Evolutionary conservation across 2,113 vertebrate genomes (phyloP).

Genomic region (Cephalophus harveyi): DNA sequence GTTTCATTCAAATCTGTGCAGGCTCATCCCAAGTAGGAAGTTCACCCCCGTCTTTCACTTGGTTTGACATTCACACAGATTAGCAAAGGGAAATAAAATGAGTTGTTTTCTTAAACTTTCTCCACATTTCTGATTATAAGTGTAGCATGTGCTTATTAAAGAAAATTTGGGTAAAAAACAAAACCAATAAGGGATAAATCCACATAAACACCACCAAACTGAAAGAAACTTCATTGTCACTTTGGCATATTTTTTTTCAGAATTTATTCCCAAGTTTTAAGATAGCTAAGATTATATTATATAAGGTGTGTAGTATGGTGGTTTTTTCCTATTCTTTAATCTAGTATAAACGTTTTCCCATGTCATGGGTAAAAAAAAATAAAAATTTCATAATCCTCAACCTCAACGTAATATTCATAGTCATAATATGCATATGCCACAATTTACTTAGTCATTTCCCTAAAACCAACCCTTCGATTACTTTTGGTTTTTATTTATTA

Average conservation of each 20-base stretch:
- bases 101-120: neutral
- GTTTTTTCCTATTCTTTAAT: neutral
- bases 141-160: neutral
- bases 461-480: neutral
- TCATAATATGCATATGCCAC: neutral
- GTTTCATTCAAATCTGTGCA: neutral
- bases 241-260: neutral
- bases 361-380: neutral
- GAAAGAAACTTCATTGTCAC: neutral
- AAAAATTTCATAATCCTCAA: neutral
- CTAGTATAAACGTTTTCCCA: neutral
- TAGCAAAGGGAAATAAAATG: neutral
- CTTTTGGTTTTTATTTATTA: neutral
- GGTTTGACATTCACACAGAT: neutral
- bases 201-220: neutral
- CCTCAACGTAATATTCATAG: neutral
- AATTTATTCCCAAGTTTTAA: neutral
- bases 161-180: neutral
- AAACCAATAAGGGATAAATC: neutral
- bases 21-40: neutral
- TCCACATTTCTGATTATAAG: neutral
- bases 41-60: neutral
- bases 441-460: neutral
- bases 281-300: neutral
- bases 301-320: neutral